These are phyloP conservation scores for Ectropis crepuscularia DNA, from an alignment of 2,888 invertebrate species.

Conservation along the genomic window DNA sequence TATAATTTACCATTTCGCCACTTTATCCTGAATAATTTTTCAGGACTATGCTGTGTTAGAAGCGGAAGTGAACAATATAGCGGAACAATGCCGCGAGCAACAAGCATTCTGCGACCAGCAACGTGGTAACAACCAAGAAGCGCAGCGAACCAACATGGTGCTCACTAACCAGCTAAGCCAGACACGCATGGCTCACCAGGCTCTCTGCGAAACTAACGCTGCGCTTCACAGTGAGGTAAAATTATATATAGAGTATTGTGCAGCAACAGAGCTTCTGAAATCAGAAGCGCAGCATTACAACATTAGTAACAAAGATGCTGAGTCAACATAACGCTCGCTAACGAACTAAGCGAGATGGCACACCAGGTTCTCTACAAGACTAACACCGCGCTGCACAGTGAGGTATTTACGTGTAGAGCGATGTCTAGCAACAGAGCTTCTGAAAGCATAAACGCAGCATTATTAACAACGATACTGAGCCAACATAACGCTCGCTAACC, in stretches of 20 bases:
- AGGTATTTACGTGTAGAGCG: not conserved
- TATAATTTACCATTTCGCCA: not conserved
- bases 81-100: constrained; percentile 84
- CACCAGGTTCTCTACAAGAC: constrained; percentile 57
- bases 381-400: constrained; percentile 57
- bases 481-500: constrained; percentile 63
- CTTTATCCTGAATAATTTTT: constrained; percentile 14
- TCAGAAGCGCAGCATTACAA: constrained; percentile 83
- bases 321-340: constrained; percentile 66
- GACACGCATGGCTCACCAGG: constrained; percentile 59
- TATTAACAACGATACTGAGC: constrained; percentile 72
- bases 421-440: constrained; percentile 63
- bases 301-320: constrained; percentile 82
- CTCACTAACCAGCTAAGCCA: constrained; percentile 65
- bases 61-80: constrained; percentile 70
- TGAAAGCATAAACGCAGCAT: constrained; percentile 83
- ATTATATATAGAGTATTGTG: too few species aligned
- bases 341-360: constrained; percentile 62
- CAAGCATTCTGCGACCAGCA: constrained; percentile 86
- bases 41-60: constrained; percentile 83
- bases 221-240: constrained; percentile 51
- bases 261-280: constrained; percentile 70
- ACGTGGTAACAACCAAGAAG: constrained; percentile 82
- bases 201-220: constrained; percentile 59
- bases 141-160: constrained; percentile 65